phyloP scores from a whole-genome alignment of 2,797 vertebrate species.

The Melopsittacus undulatus region DNA sequence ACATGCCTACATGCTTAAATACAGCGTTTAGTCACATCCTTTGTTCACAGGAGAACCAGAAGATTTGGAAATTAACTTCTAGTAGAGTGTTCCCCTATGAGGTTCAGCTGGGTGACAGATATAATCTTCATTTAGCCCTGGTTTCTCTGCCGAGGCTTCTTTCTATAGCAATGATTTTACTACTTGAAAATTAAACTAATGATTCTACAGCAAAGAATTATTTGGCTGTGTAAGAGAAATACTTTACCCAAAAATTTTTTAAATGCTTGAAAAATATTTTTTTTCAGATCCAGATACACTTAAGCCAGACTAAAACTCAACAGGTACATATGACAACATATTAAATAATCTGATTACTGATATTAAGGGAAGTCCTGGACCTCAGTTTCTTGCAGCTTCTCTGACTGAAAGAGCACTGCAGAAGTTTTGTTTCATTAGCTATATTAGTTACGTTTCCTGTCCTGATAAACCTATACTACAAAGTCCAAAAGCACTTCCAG shows the following conservation, averaged over 20 bases:
- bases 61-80: not conserved
- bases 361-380: not conserved
- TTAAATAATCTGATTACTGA: conserved; percentile 12
- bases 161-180: not conserved
- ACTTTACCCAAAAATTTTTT: not conserved
- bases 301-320: conserved; percentile 22
- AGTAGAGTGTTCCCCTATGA: not conserved
- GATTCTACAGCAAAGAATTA: not conserved
- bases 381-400: conserved; percentile 26
- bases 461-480: conserved; percentile 63
- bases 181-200: not conserved
- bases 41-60: not conserved
- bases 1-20: not conserved
- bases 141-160: not conserved
- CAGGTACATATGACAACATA: not conserved
- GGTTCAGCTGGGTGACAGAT: not conserved
- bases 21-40: not conserved
- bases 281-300: not conserved
- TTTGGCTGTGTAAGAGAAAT: not conserved
- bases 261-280: not conserved
- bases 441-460: conserved; percentile 60
- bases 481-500: conserved; percentile 70
- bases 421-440: conserved; percentile 69
- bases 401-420: conserved; percentile 57
- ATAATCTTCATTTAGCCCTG: not conserved